Base-by-base conservation (phyloP, 2,113 vertebrate species). In the Rattus rattus region DNA sequence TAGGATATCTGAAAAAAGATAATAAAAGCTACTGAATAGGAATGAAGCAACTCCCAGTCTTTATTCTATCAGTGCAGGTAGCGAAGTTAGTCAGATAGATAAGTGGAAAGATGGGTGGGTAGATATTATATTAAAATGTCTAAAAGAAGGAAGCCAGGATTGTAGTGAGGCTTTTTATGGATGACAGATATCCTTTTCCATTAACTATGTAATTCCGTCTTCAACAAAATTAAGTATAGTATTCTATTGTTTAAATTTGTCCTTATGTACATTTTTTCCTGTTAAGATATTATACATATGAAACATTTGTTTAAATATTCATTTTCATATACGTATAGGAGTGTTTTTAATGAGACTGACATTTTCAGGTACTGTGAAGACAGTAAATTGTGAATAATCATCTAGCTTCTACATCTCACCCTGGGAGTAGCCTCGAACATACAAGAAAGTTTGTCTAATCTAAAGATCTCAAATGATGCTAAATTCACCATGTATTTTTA, bases 11-110 rank as follows among this genome's bases (percentile, higher is more conserved):
- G 95, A 97, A 76, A 72, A 91, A 93, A 95, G 43, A 86, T 95
- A 98, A 98, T 98, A 97, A 98, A 63, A 49, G 30, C 79, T 90
- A 87, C 88, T 76, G 93, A 90, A 76, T 77, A 30, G 0, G 1
- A 19, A 49, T 75, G 19, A 87, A 88, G 30, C 26, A 67, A 30
- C 3, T 49, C 22, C 11, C 24, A 67, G 79, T 19, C 52, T 22
- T 86, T 80, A 79, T 83, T 89, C 85, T 52, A 75, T 56, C 16
- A 11, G 1, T 16, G 3, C 47, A 76, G 17, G 24, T 4, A 16
- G 30, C 33, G 39, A 61, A n/a, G 16, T 10, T 47, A 63, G 43
- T 30, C 6, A 56, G 30, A 22, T 70, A 47, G 24, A 56, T 56
- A 43, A 70, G 28, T 30, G 11, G 52, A 59, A 39, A 59, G 43